Conservation (phyloP, 2,113 vertebrate genomes). For the Phoxinus phoxinus region DNA sequence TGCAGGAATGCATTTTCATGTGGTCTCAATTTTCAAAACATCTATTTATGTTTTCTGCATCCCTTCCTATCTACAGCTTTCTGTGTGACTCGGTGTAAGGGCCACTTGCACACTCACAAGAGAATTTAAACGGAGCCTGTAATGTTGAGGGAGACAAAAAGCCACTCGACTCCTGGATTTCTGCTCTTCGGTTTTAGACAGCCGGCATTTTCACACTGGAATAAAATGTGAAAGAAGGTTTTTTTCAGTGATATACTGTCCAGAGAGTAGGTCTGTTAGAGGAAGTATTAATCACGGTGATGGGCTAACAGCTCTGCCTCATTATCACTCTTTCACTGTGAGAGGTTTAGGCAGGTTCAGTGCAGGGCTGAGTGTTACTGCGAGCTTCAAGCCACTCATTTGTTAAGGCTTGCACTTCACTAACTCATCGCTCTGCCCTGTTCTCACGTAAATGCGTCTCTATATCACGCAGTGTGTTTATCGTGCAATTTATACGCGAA, state of each 20-base stretch:
- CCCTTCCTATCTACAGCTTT: not conserved
- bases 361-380: not conserved
- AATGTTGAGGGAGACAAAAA: conserved; percentile 16
- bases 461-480: too few species aligned
- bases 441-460: too few species aligned
- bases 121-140: not conserved
- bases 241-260: conserved; percentile 19
- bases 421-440: too few species aligned
- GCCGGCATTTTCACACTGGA: not conserved
- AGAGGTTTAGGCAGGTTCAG: conserved; percentile 21
- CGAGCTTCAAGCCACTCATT: not conserved
- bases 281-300: conserved; percentile 24
- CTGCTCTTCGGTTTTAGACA: not conserved
- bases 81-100: not conserved
- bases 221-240: conserved; percentile 1
- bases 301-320: conserved; percentile 28
- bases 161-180: not conserved
- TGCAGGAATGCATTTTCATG: not conserved
- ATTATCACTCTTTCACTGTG: conserved; percentile 38
- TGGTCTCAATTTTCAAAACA: not conserved
- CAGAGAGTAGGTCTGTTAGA: not conserved
- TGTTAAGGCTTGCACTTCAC: not conserved
- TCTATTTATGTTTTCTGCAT: not conserved
- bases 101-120: conserved; percentile 2
- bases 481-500: too few species aligned